Conservation (phyloP, 2,797 vertebrate species). For the Leptatherina wallacei region DNA sequence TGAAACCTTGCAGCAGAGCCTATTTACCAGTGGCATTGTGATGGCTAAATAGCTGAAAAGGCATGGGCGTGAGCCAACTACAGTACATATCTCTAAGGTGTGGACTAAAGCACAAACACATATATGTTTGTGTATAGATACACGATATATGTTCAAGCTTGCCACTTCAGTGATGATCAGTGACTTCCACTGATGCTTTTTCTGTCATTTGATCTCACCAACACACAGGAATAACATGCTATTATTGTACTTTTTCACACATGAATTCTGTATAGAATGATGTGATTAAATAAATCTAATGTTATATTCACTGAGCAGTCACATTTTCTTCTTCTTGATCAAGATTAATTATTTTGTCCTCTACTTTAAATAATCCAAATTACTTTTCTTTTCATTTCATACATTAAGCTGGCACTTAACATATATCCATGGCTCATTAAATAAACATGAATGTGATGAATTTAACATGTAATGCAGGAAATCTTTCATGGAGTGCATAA, state of each 20-base stretch:
- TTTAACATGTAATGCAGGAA: conserved; percentile 2
- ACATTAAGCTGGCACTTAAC: neutral
- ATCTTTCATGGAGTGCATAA: neutral
- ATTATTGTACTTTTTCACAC: neutral
- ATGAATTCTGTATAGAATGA: neutral
- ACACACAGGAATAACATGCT: neutral
- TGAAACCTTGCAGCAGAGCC: conserved; percentile 57
- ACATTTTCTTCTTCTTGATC: neutral
- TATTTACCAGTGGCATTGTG: conserved; percentile 69
- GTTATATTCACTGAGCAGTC: neutral
- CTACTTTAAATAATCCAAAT: neutral
- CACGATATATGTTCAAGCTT: neutral
- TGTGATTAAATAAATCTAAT: neutral
- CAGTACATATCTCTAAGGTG: conserved; percentile 36
- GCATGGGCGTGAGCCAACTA: conserved; percentile 30
- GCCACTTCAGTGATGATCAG: neutral
- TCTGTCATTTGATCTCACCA: too few relatives aligned
- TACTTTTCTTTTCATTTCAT: neutral
- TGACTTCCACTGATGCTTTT: neutral
- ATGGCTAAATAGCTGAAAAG: conserved; percentile 60
- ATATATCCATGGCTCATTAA: conserved; percentile 1
- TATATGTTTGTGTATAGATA: neutral
- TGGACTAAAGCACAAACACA: conserved; percentile 26
- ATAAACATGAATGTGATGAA: neutral
- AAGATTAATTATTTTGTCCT: neutral